Evolutionary conservation across 2,888 invertebrate species (phyloP).

Genomic region (Aporophyla nigra): DNA sequence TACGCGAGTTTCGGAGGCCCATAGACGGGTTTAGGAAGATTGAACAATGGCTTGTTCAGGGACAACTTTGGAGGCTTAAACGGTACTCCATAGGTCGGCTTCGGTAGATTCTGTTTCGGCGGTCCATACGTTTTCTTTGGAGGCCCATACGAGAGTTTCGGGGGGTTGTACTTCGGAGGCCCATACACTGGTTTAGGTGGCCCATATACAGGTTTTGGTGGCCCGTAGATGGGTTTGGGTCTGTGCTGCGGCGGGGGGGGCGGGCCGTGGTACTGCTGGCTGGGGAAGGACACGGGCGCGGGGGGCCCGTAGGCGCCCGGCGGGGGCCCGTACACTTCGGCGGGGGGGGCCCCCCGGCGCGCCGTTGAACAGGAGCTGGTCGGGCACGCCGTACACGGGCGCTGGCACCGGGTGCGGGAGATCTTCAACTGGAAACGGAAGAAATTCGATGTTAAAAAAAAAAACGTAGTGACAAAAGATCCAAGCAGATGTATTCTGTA

Average conservation of each 20-base stretch:
- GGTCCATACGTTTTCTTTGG: constrained; percentile 79
- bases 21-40: constrained; percentile 54
- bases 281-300: constrained; percentile 84
- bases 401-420: constrained; percentile 88
- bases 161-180: constrained; percentile 77
- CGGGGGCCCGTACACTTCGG: constrained; percentile 86
- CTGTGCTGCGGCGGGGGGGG: constrained; percentile 85
- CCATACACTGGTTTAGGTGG: constrained; percentile 82
- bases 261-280: constrained; percentile 87
- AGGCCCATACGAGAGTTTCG: constrained; percentile 80
- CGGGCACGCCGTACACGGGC: constrained; percentile 91
- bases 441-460: not conserved
- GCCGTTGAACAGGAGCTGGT: constrained; percentile 80
- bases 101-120: constrained; percentile 63
- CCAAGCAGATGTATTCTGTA: too few relatives aligned
- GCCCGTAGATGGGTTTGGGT: constrained; percentile 81
- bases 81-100: constrained; percentile 78
- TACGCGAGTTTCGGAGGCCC: constrained; percentile 56
- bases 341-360: constrained; percentile 73
- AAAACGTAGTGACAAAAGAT: not conserved
- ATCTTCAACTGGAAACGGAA: constrained; percentile 81
- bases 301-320: constrained; percentile 89
- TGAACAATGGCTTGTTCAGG: constrained; percentile 73
- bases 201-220: constrained; percentile 83
- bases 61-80: constrained; percentile 80